These are phyloP conservation scores for Agrochola lota DNA, from an alignment of 2,888 invertebrate species.

Conservation along the genomic window DNA sequence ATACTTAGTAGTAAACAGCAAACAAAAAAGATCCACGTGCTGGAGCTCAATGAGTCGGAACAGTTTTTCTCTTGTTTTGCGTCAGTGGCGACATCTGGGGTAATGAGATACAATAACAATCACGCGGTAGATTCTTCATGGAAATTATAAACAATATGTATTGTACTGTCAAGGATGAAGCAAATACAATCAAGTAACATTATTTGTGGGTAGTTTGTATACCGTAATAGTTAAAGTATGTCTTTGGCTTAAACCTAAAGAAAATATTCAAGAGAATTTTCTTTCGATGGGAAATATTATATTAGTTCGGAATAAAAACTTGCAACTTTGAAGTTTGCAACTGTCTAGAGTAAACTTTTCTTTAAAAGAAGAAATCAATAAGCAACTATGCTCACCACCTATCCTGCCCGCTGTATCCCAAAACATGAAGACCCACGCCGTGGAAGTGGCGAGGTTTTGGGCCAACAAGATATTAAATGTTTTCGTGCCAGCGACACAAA, in stretches of 20 bases:
- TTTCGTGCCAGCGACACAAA: too few relatives aligned
- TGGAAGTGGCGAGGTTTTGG: too few relatives aligned
- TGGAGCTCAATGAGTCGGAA: conserved; percentile 29
- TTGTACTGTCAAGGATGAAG: conserved; percentile 19
- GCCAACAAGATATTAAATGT: too few relatives aligned
- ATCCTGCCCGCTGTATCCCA: too few relatives aligned
- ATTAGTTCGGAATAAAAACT: not conserved
- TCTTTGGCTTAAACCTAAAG: not conserved
- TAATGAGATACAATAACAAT: conserved; percentile 50
- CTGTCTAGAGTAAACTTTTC: too few relatives aligned
- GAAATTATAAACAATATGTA: conserved; percentile 29
- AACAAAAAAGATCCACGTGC: conserved; percentile 49
- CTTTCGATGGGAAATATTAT: not conserved
- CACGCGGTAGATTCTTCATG: conserved; percentile 44
- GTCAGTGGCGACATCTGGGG: conserved; percentile 50
- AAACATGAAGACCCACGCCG: too few relatives aligned
- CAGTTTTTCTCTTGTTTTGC: conserved; percentile 44
- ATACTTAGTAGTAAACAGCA: conserved; percentile 40
- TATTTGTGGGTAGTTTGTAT: conserved; percentile 5
- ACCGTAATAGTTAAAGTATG: not conserved
- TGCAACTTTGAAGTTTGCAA: too few relatives aligned
- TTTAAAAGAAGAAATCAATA: too few relatives aligned
- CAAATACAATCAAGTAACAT: conserved; percentile 5
- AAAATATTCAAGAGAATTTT: not conserved
- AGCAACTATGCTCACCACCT: too few relatives aligned